Evolutionary conservation across 2,797 vertebrate species (phyloP).

Genomic region (Sebastes goodei): DNA sequence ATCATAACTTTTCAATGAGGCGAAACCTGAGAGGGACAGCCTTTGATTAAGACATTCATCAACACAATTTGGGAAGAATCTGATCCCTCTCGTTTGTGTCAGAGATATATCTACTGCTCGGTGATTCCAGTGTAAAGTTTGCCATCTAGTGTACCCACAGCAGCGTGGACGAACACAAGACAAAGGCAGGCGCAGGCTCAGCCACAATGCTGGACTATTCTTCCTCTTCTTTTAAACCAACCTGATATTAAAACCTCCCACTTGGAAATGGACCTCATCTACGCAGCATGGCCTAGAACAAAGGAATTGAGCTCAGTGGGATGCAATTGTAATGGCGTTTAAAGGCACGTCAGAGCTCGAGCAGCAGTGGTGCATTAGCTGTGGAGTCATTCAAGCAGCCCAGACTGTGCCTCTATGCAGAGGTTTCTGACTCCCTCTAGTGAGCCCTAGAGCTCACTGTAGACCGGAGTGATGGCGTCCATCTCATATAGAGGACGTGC

Average conservation of each 20-base stretch:
- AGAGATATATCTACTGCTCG: conserved; percentile 52
- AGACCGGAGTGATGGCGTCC: conserved; percentile 66
- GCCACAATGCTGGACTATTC: conserved; percentile 18
- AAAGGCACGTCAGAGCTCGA: conserved; percentile 65
- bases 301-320: conserved; percentile 66
- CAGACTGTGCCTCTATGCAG: conserved; percentile 71
- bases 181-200: conserved; percentile 65
- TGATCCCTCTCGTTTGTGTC: conserved; percentile 69
- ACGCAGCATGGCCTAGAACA: conserved; percentile 60
- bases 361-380: conserved; percentile 79
- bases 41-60: conserved; percentile 86
- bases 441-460: conserved; percentile 81
- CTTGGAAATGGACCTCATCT: conserved; percentile 40
- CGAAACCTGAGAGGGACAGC: conserved; percentile 83
- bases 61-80: conserved; percentile 83
- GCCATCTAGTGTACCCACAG: conserved; percentile 87
- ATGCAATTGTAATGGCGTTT: conserved; percentile 61
- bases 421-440: conserved; percentile 85
- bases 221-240: conserved; percentile 37
- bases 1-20: conserved; percentile 86
- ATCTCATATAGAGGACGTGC: conserved; percentile 57
- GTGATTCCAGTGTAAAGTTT: conserved; percentile 79
- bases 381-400: conserved; percentile 73
- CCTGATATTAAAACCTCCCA: conserved; percentile 49
- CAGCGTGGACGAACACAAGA: conserved; percentile 79